Base-by-base conservation (phyloP, 2,888 invertebrate genomes). In the Didymodactylos carnosus region DNA sequence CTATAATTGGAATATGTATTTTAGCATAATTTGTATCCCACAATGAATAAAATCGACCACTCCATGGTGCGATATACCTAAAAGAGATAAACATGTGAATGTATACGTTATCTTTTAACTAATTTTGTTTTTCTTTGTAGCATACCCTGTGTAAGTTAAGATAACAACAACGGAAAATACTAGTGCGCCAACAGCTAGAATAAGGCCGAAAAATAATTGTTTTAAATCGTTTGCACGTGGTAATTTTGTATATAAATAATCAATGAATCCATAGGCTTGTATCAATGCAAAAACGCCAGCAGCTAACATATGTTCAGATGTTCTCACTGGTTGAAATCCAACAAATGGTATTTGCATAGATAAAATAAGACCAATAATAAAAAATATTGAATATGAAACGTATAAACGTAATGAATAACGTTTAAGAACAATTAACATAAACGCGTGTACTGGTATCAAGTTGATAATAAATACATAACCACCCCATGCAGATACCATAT, bases 401-500 rank as follows among this genome's bases (percentile, higher is more conserved):
- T 94, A 92, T 71, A 95, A 86, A 71, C 94, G 87, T 80, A 90
- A 89, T 1, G 94, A 94, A 84, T 89, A 97, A 73, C 95, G 87
- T 51, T 95, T 97, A 93, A 97, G 95, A 69, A 95, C 85, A 41
- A 83, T 76, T 51, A 98, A 86, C 3, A 90, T 89, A 85, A 98
- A 94, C 8, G 95, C 95, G 81, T 99, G 98, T 16, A 99, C 87
- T 0, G 98, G 98, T 78, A 99, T 97, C 81, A 99, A 86, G 85
- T 99, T 99, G 82, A 97, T 98, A 80, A 99, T 98, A 83, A 97
- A 99, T 51, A 98, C 97, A 82, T 98, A 98, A 77, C 98, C 98
- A 78, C 98, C 98, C 98, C 98, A 98, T 78, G 97, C 97, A 76
- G 95, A 97, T n/a, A n/a, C n/a, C 98, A 99, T 99, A 85, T 99